A percentile compares a stretch with the other conserved stretches of the same genome.
phyloP scores from a whole-genome alignment of 2,113 vertebrate species.

The Lophotis ruficrista region DNA sequence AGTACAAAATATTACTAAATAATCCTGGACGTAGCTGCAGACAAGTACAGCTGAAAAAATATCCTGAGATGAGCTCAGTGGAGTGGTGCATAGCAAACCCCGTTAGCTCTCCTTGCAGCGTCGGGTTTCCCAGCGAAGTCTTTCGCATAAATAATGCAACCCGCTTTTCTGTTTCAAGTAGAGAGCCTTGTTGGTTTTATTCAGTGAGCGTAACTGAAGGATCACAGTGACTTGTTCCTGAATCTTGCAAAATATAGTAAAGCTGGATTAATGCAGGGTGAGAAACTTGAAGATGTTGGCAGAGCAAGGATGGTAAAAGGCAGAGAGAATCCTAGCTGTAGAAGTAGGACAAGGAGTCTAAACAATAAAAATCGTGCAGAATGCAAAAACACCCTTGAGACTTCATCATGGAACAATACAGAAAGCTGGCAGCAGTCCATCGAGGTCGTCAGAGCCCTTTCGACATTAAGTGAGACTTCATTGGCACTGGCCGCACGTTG shows the following conservation, averaged over 20 bases:
- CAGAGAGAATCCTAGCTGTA: not conserved
- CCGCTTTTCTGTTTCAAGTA: too few relatives aligned
- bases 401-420: not conserved
- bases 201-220: not conserved
- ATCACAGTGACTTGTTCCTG: accelerated
- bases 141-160: accelerated
- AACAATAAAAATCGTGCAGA: not conserved
- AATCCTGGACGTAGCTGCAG: accelerated
- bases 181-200: not conserved
- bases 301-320: not conserved
- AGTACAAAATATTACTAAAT: not conserved
- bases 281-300: not conserved
- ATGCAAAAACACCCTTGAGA: not conserved
- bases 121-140: not conserved
- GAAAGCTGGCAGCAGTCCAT: not conserved
- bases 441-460: not conserved
- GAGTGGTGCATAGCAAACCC: accelerated
- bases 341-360: not conserved
- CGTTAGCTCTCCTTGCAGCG: not conserved
- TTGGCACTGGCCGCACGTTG: not conserved
- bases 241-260: not conserved
- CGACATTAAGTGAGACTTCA: not conserved
- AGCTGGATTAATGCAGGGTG: not conserved
- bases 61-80: not conserved
- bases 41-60: not conserved